Conservation (phyloP, 1,140 invertebrate species). For the Zelostemma sp. region DNA sequence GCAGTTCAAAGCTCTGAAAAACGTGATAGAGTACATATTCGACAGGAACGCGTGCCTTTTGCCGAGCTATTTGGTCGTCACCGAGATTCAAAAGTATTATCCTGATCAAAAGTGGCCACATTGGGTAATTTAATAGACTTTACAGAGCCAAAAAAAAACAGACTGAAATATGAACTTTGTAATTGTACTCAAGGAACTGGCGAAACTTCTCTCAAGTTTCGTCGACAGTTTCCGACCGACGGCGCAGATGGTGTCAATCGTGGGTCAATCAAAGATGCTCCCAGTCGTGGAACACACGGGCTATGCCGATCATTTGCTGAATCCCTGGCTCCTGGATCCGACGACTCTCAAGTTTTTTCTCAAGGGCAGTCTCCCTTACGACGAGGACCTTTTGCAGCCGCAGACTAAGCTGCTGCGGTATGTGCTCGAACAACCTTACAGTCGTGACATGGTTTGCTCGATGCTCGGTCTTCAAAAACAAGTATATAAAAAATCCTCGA, state of each 20-base stretch:
- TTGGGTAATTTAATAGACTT: conserved; percentile 77
- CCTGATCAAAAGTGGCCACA: conserved; percentile 89
- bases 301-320: conserved; percentile 88
- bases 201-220: conserved; percentile 87
- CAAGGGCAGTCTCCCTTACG: conserved; percentile 93
- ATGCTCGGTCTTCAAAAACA: conserved; percentile 95
- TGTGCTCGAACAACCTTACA: conserved; percentile 95
- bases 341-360: conserved; percentile 87
- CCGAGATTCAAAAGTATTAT: conserved; percentile 92
- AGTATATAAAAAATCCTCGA: conserved; percentile 61
- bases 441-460: conserved; percentile 94
- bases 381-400: conserved; percentile 88
- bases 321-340: conserved; percentile 93
- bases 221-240: conserved; percentile 92
- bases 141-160: background rate
- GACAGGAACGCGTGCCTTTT: conserved; percentile 87
- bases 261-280: conserved; percentile 89
- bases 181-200: conserved; percentile 77
- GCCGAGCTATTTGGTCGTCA: conserved; percentile 94
- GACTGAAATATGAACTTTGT: background rate
- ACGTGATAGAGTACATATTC: conserved; percentile 90
- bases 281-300: conserved; percentile 95
- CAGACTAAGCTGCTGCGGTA: conserved; percentile 90
- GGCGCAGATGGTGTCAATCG: conserved; percentile 95
- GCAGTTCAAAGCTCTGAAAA: conserved; percentile 84